Base-by-base conservation (phyloP, 2,888 invertebrate genomes). In the Phaedon cochleariae region DNA sequence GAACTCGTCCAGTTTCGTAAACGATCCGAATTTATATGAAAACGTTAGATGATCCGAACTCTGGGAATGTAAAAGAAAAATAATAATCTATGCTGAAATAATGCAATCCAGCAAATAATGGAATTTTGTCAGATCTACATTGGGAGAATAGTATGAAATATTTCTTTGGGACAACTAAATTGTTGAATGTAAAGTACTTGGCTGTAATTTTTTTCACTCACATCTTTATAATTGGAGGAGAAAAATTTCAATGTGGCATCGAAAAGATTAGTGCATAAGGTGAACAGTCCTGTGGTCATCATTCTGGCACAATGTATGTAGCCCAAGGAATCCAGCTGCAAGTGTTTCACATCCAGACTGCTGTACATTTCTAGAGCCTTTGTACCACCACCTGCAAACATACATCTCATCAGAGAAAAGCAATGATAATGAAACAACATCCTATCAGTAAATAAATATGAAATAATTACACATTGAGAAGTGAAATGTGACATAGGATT, bases 21-120 rank as follows among this genome's bases (percentile, higher is more conserved):
- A 97, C 49, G 97, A 96, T 10, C 97, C 97, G 84, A 92, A 97
- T 80, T 97, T 96, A 85, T 97, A 97, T 7, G 95, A 94, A 78
- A 94, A 91, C 22, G 96, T 94, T 59, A 97, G 87, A 81, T 96
- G 94, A 82, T 97, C 97, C 53, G 94, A 89, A 77, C 95, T 93
- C 94, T 95, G 85, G 55, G 82, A 79, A 51, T 77, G 58, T 7
- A 45, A 45, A n/a, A n/a, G n/a, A n/a, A n/a, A n/a, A n/a, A n/a
- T n/a, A n/a, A n/a, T n/a, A n/a, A n/a, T n/a, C n/a, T n/a, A n/a
- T n/a, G n/a, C n/a, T n/a, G n/a, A n/a, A n/a, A n/a, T n/a, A n/a
- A n/a, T n/a, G n/a, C n/a, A n/a, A n/a, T n/a, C n/a, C n/a, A n/a
- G n/a, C n/a, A n/a, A n/a, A n/a, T n/a, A n/a, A n/a, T n/a, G n/a